Evolutionary conservation across 2,888 invertebrate genomes (phyloP).

Genomic region (Dolichopus griseipennis): DNA sequence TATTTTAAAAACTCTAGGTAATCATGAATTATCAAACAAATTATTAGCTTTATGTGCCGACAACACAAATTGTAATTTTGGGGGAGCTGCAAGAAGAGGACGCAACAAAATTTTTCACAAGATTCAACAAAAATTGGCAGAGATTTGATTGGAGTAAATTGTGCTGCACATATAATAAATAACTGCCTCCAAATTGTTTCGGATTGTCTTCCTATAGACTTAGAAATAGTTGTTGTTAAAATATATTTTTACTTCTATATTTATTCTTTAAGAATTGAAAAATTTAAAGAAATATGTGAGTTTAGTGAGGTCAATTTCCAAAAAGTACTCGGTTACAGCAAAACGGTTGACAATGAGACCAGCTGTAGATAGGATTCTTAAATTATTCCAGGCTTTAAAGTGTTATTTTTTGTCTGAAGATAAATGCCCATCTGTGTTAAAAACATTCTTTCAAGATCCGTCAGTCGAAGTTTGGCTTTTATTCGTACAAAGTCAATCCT

Average conservation of each 20-base stretch:
- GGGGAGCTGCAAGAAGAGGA: slow-evolving; percentile 9
- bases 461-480: slow-evolving; percentile 13
- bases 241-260: slow-evolving; percentile 10
- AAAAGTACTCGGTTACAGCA: not conserved
- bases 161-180: slow-evolving; percentile 9
- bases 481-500: slow-evolving; percentile 20
- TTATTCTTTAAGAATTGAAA: slow-evolving; percentile 2
- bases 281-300: slow-evolving; percentile 7
- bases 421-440: slow-evolving; percentile 5
- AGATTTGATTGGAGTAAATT: slow-evolving; percentile 9
- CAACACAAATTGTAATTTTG: slow-evolving; percentile 9
- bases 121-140: not conserved
- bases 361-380: slow-evolving; percentile 7
- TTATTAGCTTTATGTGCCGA: slow-evolving; percentile 2
- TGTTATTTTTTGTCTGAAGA: not conserved
- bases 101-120: not conserved
- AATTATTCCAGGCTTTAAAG: not conserved
- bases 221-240: not conserved
- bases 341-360: not conserved
- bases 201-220: not conserved
- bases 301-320: not conserved
- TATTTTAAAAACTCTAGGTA: not conserved
- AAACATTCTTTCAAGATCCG: not conserved
- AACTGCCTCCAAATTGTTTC: slow-evolving; percentile 5
- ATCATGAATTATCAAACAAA: not conserved